Evolutionary conservation across 2,113 vertebrate genomes (phyloP).

Genomic region (Nesogale talazaci): DNA sequence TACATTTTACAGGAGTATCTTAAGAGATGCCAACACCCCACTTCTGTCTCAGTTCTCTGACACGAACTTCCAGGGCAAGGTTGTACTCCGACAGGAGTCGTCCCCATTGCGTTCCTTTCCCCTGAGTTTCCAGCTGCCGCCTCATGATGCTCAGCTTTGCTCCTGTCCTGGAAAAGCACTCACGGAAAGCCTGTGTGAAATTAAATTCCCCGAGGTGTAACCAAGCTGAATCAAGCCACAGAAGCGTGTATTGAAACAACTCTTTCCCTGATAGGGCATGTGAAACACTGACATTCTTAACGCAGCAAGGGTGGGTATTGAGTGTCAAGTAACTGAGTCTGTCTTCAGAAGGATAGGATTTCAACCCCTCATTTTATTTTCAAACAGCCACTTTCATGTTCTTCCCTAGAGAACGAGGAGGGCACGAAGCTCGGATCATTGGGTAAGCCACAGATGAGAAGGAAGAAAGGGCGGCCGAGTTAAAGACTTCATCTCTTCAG

Average conservation of each 20-base stretch:
- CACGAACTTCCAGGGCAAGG: slow-evolving; percentile 43
- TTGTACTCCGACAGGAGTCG: slow-evolving; percentile 16
- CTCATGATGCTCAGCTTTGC: not conserved
- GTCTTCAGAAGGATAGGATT: slow-evolving; percentile 73
- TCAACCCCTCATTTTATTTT: slow-evolving; percentile 75
- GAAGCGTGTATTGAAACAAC: slow-evolving; percentile 64
- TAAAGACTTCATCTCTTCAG: slow-evolving; percentile 60
- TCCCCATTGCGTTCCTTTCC: slow-evolving; percentile 30
- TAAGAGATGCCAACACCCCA: not conserved
- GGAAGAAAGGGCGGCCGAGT: not conserved
- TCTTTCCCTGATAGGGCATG: slow-evolving; percentile 63
- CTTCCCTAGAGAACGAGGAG: slow-evolving; percentile 62
- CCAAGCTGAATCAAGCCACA: slow-evolving; percentile 67
- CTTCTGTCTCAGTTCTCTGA: slow-evolving; percentile 43
- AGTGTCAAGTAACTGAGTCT: slow-evolving; percentile 74
- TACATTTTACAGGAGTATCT: slow-evolving; percentile 62
- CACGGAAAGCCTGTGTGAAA: slow-evolving; percentile 67
- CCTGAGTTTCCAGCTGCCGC: slow-evolving; percentile 8
- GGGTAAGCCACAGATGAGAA: slow-evolving; percentile 57
- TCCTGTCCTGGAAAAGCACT: slow-evolving; percentile 56
- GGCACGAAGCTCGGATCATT: slow-evolving; percentile 59
- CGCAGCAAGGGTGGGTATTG: slow-evolving; percentile 51
- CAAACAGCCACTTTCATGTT: slow-evolving; percentile 72
- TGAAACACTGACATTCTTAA: slow-evolving; percentile 75
- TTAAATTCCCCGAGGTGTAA: slow-evolving; percentile 72